Conservation (phyloP, 1,140 invertebrate species). For the Gryon sp. region DNA sequence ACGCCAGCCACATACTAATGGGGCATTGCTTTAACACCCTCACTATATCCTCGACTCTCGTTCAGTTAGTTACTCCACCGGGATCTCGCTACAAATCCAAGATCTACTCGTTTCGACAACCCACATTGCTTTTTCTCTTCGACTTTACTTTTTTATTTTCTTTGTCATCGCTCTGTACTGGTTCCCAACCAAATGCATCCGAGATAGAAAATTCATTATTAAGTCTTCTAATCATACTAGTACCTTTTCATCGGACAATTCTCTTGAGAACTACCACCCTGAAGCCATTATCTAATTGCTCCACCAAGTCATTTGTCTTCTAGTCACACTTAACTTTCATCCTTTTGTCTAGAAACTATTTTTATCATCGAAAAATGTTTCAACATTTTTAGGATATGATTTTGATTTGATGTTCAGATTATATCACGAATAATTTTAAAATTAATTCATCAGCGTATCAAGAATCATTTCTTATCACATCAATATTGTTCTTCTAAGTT, state of each 20-base stretch:
- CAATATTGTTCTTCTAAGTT: too few relatives aligned
- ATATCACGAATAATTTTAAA: too few relatives aligned
- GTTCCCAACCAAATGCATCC: slow-evolving; percentile 15
- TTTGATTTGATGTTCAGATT: too few relatives aligned
- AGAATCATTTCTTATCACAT: too few relatives aligned
- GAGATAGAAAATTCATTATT: slow-evolving; percentile 29
- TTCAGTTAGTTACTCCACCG: slow-evolving; percentile 78
- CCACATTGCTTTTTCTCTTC: slow-evolving; percentile 26
- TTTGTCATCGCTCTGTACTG: not conserved
- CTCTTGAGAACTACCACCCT: slow-evolving; percentile 19
- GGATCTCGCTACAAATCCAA: slow-evolving; percentile 62
- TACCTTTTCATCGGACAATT: slow-evolving; percentile 29
- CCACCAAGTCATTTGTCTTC: slow-evolving; percentile 28
- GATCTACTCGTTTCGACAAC: slow-evolving; percentile 28
- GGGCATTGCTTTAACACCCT: slow-evolving; percentile 79
- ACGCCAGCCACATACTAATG: slow-evolving; percentile 78
- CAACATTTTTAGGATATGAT: too few relatives aligned
- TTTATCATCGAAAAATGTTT: too few relatives aligned
- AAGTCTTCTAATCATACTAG: slow-evolving; percentile 23
- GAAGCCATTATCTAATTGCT: slow-evolving; percentile 39
- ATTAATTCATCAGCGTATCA: too few relatives aligned
- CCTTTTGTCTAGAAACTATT: too few relatives aligned
- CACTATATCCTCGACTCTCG: slow-evolving; percentile 72
- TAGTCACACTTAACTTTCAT: slow-evolving; percentile 5
- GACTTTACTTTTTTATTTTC: not conserved